Conservation (phyloP, 2,113 vertebrate genomes). For the Thomomys bottae region DNA sequence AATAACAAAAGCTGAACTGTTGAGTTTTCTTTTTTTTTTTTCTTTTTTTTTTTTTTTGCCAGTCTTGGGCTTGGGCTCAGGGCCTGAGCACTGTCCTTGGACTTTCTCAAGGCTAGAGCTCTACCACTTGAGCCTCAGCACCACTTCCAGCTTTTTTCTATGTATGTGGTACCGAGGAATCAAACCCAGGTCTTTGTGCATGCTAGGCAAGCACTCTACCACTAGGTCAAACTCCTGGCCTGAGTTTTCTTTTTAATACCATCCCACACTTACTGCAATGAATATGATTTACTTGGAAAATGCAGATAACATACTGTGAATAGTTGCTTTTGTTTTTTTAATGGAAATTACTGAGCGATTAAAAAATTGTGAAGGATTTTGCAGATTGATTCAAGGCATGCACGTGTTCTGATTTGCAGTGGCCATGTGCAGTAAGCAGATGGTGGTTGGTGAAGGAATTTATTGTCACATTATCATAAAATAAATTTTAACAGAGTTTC, state of each 20-base stretch:
- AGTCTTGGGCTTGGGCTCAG: no score
- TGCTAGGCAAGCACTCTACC: no score
- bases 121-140: no score
- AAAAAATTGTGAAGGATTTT: not conserved
- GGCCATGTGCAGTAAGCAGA: not conserved
- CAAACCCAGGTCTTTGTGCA: no score
- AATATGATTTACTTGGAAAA: conserved; percentile 7
- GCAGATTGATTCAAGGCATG: not conserved
- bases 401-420: not conserved
- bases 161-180: no score
- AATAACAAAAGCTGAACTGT: not conserved
- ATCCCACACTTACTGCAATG: conserved; percentile 12
- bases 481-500: conserved; percentile 1
- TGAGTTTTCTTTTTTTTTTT: no score
- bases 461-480: conserved; percentile 25
- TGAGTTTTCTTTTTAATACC: no score
- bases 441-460: not conserved
- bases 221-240: no score
- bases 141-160: no score
- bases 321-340: not conserved
- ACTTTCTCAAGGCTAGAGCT: no score
- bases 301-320: not conserved
- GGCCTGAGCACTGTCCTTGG: no score
- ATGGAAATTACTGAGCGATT: not conserved
- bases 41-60: no score